phyloP scores from a whole-genome alignment of 2,888 invertebrate genomes.

The Brenthis ino region DNA sequence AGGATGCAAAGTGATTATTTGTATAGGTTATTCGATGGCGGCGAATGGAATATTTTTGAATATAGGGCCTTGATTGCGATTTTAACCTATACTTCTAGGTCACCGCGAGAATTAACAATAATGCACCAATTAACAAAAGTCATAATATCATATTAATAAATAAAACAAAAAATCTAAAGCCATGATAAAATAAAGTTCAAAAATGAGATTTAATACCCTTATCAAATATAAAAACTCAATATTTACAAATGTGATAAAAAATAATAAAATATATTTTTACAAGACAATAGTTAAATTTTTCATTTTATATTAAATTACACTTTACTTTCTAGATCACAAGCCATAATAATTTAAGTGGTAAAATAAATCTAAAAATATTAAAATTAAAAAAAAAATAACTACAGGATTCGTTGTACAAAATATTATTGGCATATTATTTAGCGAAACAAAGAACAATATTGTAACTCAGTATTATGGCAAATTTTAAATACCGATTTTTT shows the following conservation, averaged over 20 bases:
- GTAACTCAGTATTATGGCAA: too few species aligned
- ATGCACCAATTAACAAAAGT: neutral
- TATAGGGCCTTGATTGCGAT: too few species aligned
- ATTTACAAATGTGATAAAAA: neutral
- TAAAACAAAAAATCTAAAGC: neutral
- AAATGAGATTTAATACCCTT: constrained; percentile 1
- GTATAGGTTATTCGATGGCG: neutral
- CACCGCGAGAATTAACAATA: too few species aligned
- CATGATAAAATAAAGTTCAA: neutral
- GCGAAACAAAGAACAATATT: too few species aligned
- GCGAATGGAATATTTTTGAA: too few species aligned
- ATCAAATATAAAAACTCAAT: constrained; percentile 4
- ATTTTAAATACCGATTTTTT: too few species aligned
- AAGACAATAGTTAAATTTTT: neutral
- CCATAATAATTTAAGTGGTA: constrained; percentile 9
- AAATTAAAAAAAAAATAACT: neutral
- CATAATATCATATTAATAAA: neutral
- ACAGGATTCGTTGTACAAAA: too few species aligned
- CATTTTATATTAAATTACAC: constrained; percentile 4
- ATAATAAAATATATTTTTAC: neutral
- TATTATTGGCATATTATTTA: too few species aligned
- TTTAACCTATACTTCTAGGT: too few species aligned
- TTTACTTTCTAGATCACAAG: constrained; percentile 19
- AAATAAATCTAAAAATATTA: constrained; percentile 9
- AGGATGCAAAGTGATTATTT: constrained; percentile 8